Base-by-base conservation (phyloP, 1,140 invertebrate genomes). In the Lepidostoma basale region DNA sequence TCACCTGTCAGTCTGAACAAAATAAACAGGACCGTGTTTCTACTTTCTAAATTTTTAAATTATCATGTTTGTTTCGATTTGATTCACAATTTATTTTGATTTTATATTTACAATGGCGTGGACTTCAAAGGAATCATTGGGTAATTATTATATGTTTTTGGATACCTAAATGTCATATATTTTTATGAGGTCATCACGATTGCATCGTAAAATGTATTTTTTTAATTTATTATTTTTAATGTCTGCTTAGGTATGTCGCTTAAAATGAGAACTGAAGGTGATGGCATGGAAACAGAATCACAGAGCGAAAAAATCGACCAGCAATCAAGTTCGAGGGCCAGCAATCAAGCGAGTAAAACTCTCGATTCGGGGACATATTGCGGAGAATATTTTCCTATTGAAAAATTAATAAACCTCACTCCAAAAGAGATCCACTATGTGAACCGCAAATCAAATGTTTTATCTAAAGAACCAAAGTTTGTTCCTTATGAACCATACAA, bases 401-500 rank as follows among this genome's bases (percentile, higher is more conserved):
- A 63, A 42, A 68, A 56, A 44, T 36, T 72, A 9, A 66, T 72
- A 10, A 72, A 68, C 23, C 42, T 72, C 6, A 72, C 70, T 23
- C 70, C 70, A 10, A 72, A 65, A 49, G 70, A 72, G 45, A 72
- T 72, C 47, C 54, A 66, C 26, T 72, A 72, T 45, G 66, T 68
- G 9, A 68, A 49, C 36, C 49, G 45, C 25, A 72, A 68, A 30
- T 42, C 60, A 30, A 68, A 62, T 26, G 22, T 16, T 14, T 36
- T 68, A 77, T 85, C 84, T 0, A 92, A 89, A 74, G 88, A 90
- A 74, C 90, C 92, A 1, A 93, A 92, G 77, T 95, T 95, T 81
- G 86, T 96, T 18, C 93, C 93, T 0, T 94, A 92, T 74, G 94
- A 96, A 75, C 94, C 94, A 0, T 95, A 94, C 74, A 91, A 93